Percentiles rank a stretch among this genome's conserved stretches.
phyloP scores from a whole-genome alignment of 2,888 invertebrate genomes.

The Ligdia adustata region DNA sequence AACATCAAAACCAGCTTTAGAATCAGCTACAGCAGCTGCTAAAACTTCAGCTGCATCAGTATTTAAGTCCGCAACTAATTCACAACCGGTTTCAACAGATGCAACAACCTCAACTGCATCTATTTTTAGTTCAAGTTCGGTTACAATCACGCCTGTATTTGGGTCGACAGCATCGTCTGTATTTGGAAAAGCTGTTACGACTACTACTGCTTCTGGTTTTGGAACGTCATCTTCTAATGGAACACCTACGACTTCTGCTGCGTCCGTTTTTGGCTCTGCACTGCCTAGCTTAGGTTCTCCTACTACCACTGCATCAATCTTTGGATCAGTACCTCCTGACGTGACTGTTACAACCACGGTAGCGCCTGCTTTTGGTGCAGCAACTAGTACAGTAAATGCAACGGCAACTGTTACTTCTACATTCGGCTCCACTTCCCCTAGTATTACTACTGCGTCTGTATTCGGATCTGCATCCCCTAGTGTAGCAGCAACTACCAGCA shows the following conservation, averaged over 20 bases:
- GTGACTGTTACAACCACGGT: constrained; percentile 38
- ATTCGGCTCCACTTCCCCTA: constrained; percentile 43
- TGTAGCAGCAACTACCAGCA: constrained; percentile 20
- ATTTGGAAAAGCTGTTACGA: constrained; percentile 6
- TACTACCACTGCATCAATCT: neutral
- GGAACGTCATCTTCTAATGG: constrained; percentile 3
- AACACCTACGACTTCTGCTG: constrained; percentile 1
- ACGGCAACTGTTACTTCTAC: constrained; percentile 35
- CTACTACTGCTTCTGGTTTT: constrained; percentile 16
- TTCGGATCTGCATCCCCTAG: constrained; percentile 5
- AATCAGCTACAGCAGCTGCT: neutral
- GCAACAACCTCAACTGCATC: constrained; percentile 23
- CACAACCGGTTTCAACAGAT: too few relatives aligned
- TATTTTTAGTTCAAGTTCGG: constrained; percentile 10
- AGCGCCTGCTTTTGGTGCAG: constrained; percentile 24
- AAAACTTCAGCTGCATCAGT: neutral
- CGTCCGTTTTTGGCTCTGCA: neutral
- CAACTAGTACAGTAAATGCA: constrained; percentile 19
- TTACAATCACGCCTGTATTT: constrained; percentile 14
- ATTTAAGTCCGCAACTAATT: too few relatives aligned
- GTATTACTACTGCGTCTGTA: neutral
- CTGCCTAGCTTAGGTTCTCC: neutral
- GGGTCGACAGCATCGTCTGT: constrained; percentile 15
- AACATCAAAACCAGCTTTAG: neutral
- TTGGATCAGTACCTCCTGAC: constrained; percentile 8